phyloP scores from a whole-genome alignment of 2,888 invertebrate genomes.

The Philereme vetulata region DNA sequence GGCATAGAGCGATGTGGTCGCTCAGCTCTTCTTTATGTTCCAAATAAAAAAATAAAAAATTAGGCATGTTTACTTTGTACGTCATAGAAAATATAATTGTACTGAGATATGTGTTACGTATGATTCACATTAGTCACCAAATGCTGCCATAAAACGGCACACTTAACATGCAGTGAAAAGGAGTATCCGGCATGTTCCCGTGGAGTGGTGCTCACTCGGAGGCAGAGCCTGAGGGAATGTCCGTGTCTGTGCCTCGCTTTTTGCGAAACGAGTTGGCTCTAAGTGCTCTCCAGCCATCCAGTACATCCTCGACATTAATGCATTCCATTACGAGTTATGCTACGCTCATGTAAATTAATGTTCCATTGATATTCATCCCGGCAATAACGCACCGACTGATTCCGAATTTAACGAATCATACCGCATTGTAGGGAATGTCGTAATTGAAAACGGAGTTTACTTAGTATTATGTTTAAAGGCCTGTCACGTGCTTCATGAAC shows the following conservation, averaged over 20 bases:
- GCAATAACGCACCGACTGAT: constrained; percentile 46
- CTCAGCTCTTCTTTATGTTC: no score
- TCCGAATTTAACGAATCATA: constrained; percentile 54
- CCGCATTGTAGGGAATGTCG: constrained; percentile 52
- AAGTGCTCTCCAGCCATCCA: constrained; percentile 56
- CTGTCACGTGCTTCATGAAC: constrained; percentile 65
- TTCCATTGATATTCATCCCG: constrained; percentile 52
- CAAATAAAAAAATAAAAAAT: no score
- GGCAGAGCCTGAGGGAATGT: constrained; percentile 47
- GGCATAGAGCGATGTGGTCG: no score
- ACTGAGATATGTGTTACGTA: not conserved
- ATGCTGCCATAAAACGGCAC: constrained; percentile 7
- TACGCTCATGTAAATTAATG: constrained; percentile 61
- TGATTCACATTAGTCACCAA: not conserved
- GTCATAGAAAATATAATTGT: no score
- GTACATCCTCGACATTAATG: constrained; percentile 61
- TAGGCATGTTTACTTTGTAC: no score
- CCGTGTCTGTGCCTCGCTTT: constrained; percentile 57
- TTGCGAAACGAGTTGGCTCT: constrained; percentile 53
- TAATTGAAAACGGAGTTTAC: constrained; percentile 75
- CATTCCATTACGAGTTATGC: constrained; percentile 65
- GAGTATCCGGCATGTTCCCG: constrained; percentile 46
- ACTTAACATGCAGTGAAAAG: constrained; percentile 21
- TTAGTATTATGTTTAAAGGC: constrained; percentile 67
- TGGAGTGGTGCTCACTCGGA: constrained; percentile 45